These are phyloP conservation scores for Gymnobelideus leadbeateri DNA, from an alignment of 2,113 vertebrate species.

Conservation along the genomic window DNA sequence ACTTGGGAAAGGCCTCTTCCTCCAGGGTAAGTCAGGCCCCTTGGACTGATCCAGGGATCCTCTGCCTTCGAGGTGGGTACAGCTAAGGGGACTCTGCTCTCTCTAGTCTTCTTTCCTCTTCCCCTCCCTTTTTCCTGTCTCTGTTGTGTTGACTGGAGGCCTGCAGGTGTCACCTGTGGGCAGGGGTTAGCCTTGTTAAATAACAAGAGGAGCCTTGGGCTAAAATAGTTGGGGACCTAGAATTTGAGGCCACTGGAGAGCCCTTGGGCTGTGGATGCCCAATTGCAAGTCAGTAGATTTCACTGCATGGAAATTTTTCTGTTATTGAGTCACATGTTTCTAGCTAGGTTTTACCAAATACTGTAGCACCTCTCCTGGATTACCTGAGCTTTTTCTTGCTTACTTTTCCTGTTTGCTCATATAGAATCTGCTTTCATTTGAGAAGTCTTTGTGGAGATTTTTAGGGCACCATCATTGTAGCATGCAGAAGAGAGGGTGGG, in stretches of 20 bases:
- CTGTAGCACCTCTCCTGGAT: background rate
- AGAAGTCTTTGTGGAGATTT: constrained; percentile 6
- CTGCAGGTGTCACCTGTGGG: background rate
- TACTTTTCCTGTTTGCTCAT: constrained; percentile 16
- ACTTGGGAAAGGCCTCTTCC: constrained; percentile 99
- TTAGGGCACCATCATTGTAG: background rate
- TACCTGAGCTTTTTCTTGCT: background rate
- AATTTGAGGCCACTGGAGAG: background rate
- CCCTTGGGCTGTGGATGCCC: background rate
- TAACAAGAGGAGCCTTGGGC: background rate
- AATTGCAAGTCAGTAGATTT: background rate
- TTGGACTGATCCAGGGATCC: background rate
- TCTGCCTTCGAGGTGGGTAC: background rate
- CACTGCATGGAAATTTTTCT: background rate
- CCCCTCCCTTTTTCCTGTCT: background rate
- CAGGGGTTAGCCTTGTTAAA: background rate
- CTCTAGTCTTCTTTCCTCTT: background rate
- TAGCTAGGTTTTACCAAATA: background rate
- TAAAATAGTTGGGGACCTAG: background rate
- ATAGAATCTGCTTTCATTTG: constrained; percentile 47
- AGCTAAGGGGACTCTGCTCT: background rate
- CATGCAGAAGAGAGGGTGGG: background rate
- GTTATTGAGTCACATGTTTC: background rate
- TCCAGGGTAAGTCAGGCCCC: constrained; percentile 92
- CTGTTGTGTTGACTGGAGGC: background rate